These are phyloP conservation scores for Poeciliopsis presidionis DNA, from an alignment of 2,797 vertebrate genomes.

Conservation along the genomic window DNA sequence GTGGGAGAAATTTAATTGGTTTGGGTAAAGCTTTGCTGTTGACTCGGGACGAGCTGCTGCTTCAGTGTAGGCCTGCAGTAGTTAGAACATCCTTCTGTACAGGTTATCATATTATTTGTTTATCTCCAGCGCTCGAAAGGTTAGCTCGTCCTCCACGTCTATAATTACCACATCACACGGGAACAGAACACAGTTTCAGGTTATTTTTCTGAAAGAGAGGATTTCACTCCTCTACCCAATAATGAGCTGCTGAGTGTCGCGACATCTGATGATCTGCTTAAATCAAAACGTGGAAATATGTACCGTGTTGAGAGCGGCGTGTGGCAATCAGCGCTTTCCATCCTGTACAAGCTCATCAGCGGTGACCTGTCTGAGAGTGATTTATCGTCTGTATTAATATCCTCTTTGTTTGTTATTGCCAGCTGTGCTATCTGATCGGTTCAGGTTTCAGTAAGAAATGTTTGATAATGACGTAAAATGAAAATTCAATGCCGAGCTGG, in stretches of 20 bases:
- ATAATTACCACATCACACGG: conserved; percentile 43
- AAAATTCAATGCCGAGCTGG: conserved; percentile 60
- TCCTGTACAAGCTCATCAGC: conserved; percentile 68
- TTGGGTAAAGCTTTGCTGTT: conserved; percentile 65
- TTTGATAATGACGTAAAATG: conserved; percentile 66
- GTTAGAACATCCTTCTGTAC: conserved; percentile 40
- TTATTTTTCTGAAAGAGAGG: conserved; percentile 20
- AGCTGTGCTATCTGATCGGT: conserved; percentile 57
- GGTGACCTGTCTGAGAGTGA: conserved; percentile 67
- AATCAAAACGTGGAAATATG: conserved; percentile 35
- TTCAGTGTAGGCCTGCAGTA: conserved; percentile 28
- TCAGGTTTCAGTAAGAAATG: conserved; percentile 54
- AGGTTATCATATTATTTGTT: conserved; percentile 61
- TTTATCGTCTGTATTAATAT: conserved; percentile 72
- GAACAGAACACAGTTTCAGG: conserved; percentile 16
- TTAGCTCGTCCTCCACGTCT: conserved; percentile 40
- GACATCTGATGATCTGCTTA: conserved; percentile 26
- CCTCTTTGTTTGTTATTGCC: conserved; percentile 64
- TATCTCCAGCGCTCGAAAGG: conserved; percentile 54
- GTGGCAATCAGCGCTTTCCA: conserved; percentile 53
- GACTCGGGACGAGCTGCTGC: conserved; percentile 54
- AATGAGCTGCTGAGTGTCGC: conserved; percentile 46
- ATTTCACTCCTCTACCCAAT: conserved; percentile 27
- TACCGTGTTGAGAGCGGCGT: conserved; percentile 33
- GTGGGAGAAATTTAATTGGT: conserved; percentile 74